Conservation (phyloP, 1,140 invertebrate genomes). For the Bombus superbus region DNA sequence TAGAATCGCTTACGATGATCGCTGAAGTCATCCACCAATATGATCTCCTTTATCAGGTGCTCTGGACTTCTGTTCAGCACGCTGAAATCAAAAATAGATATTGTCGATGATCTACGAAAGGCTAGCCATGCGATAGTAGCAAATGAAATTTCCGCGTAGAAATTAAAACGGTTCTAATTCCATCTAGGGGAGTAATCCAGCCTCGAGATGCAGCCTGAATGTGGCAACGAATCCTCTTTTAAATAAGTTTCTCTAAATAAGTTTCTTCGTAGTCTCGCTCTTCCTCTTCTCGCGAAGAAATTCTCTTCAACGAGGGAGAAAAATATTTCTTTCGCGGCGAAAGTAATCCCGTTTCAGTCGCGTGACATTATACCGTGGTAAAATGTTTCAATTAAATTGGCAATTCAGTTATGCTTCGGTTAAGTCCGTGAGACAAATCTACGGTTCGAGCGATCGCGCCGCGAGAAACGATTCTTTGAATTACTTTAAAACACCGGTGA, state of each 20-base stretch:
- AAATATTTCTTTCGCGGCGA: slow-evolving; percentile 33
- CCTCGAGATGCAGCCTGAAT: slow-evolving; percentile 23
- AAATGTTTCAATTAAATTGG: slow-evolving; percentile 66
- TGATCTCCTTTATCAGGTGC: slow-evolving; percentile 97
- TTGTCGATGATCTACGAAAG: no score
- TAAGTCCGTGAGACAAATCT: slow-evolving; percentile 71
- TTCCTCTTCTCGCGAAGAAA: slow-evolving; percentile 24
- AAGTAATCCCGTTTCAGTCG: slow-evolving; percentile 37
- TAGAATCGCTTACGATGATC: slow-evolving; percentile 91
- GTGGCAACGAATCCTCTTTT: slow-evolving; percentile 39
- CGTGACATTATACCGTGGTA: slow-evolving; percentile 35
- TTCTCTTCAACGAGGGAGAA: slow-evolving; percentile 1
- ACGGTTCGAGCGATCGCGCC: background rate
- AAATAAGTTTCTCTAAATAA: slow-evolving; percentile 60
- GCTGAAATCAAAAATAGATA: slow-evolving; percentile 83
- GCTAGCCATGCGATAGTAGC: background rate
- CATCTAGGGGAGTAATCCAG: slow-evolving; percentile 35
- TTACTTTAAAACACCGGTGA: background rate
- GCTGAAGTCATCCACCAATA: slow-evolving; percentile 98
- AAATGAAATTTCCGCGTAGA: background rate
- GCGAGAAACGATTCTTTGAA: background rate
- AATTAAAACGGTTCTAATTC: slow-evolving; percentile 59
- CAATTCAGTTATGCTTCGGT: slow-evolving; percentile 56
- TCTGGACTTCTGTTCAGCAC: slow-evolving; percentile 97
- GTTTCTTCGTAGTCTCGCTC: slow-evolving; percentile 35